Evolutionary conservation across 2,113 vertebrate genomes (phyloP).

Genomic region (Hemiprocne comata): DNA sequence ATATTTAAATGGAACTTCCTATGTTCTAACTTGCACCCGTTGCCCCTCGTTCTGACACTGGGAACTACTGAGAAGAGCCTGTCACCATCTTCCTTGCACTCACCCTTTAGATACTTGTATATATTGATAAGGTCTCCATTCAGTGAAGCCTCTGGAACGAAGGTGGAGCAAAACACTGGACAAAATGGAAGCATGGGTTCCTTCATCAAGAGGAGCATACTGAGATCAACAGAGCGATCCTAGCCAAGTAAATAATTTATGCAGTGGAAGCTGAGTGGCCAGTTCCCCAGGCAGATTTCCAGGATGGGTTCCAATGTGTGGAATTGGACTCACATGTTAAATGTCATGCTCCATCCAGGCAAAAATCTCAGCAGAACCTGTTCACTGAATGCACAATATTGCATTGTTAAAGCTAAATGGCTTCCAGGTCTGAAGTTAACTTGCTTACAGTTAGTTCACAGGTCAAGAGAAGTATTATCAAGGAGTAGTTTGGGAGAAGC

Average conservation of each 20-base stretch:
- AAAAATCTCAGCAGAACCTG: background rate
- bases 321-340: background rate
- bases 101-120: too few relatives aligned
- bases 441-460: background rate
- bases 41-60: too few relatives aligned
- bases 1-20: too few relatives aligned
- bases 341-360: background rate
- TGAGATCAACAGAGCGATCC: background rate
- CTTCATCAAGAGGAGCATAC: background rate
- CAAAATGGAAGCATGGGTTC: background rate
- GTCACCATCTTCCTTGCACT: too few relatives aligned
- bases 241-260: background rate
- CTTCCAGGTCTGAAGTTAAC: background rate
- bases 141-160: background rate
- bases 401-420: background rate
- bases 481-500: background rate
- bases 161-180: background rate
- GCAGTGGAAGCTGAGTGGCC: background rate
- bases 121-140: too few relatives aligned
- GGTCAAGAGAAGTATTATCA: background rate
- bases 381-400: background rate
- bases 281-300: background rate
- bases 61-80: too few relatives aligned
- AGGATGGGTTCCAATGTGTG: background rate
- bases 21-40: too few relatives aligned